Percentiles rank a stretch among this genome's conserved stretches.
phyloP scores from a whole-genome alignment of 2,113 vertebrate genomes.

The Acanthisitta chloris region DNA sequence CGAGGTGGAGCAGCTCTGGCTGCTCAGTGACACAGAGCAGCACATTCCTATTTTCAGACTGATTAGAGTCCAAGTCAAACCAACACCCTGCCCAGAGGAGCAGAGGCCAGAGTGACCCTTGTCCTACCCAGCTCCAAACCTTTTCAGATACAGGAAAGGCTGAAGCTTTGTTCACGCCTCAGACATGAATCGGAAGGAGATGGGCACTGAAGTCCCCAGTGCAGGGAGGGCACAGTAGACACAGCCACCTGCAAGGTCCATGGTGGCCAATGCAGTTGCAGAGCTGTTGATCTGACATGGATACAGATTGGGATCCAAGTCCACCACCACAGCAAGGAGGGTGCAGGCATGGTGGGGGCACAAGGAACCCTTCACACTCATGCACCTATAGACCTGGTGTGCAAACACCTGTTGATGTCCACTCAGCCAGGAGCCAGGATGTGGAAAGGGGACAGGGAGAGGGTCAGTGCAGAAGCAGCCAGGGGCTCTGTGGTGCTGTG shows the following conservation, averaged over 20 bases:
- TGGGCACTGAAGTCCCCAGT: accelerated
- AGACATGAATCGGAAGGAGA: not conserved
- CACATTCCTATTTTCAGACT: not conserved
- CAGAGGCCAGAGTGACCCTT: not conserved
- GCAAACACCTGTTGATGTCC: accelerated
- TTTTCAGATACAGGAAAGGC: not conserved
- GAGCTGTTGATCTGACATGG: not conserved
- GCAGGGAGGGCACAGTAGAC: not conserved
- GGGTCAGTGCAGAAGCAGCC: not conserved
- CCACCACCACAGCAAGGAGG: accelerated
- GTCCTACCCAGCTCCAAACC: not conserved
- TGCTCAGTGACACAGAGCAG: not conserved
- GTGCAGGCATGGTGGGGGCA: accelerated
- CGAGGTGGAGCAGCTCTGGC: not conserved
- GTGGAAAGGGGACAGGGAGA: not conserved
- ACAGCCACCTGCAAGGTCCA: not conserved
- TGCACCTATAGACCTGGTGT: not conserved
- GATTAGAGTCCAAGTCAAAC: not conserved
- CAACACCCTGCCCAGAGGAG: not conserved
- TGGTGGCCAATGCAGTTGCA: accelerated
- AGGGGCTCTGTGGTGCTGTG: not conserved
- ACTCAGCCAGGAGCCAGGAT: not conserved
- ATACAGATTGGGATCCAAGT: not conserved
- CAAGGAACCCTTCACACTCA: accelerated
- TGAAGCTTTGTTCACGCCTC: not conserved